Conservation (phyloP, 2,888 invertebrate species). For the Epinotia nisella region DNA sequence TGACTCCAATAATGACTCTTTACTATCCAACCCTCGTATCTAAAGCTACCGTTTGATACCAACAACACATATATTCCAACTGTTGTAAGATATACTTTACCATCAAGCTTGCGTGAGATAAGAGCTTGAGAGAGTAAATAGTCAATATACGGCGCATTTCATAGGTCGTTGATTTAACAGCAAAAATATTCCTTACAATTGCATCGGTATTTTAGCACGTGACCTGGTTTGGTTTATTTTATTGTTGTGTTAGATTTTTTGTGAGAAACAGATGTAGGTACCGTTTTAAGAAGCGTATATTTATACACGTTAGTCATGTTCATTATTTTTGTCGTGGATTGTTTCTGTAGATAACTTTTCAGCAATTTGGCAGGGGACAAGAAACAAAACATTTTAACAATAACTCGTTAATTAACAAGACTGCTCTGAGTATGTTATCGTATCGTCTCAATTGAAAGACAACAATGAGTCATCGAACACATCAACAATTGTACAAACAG, state of each 20-base stretch:
- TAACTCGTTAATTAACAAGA: not conserved
- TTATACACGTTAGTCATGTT: not conserved
- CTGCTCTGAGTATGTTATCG: not conserved
- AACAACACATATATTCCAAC: conserved; percentile 5
- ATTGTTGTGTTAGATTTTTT: conserved; percentile 13
- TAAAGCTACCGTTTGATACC: not conserved
- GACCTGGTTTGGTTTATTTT: conserved; percentile 28
- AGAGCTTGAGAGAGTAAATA: not conserved
- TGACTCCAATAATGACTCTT: conserved; percentile 64
- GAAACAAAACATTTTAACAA: not conserved
- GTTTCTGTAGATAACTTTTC: not conserved
- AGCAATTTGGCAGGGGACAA: not conserved
- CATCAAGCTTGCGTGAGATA: conserved; percentile 2
- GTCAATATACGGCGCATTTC: conserved; percentile 61
- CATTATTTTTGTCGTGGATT: not conserved
- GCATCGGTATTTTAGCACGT: conserved; percentile 37
- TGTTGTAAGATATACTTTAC: conserved; percentile 4
- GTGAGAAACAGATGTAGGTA: not conserved
- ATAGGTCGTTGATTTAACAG: conserved; percentile 58
- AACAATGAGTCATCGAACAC: not conserved
- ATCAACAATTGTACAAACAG: not conserved
- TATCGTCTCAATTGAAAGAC: not conserved
- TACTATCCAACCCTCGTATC: conserved; percentile 23
- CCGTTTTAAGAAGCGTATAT: not conserved
- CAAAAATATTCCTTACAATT: conserved; percentile 40